A percentile compares a stretch with the other conserved stretches of the same genome.
Conservation (phyloP, 2,797 vertebrate species). For the Lepidocolaptes lacrymiger region DNA sequence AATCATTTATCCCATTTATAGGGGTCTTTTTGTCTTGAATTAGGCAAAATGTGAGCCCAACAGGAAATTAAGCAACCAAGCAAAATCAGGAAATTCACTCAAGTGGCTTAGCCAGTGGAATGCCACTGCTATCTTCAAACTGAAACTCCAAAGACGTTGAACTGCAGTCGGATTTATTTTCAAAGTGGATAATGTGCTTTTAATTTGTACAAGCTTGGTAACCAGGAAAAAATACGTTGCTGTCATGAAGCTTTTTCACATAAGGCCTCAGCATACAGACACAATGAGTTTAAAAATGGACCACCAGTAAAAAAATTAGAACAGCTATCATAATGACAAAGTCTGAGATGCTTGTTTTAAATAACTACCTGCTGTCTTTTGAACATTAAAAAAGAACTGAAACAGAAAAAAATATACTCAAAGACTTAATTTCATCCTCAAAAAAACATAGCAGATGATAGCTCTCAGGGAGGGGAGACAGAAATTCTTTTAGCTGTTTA, state of each 20-base stretch:
- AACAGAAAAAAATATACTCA: background rate
- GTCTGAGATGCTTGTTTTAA: background rate
- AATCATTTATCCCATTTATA: conserved; percentile 59
- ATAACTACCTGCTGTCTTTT: background rate
- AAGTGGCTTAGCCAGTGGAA: conserved; percentile 54
- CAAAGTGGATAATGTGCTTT: conserved; percentile 62
- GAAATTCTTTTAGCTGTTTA: background rate
- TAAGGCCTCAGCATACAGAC: background rate
- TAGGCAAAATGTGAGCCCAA: conserved; percentile 67
- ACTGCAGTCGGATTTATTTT: conserved; percentile 43
- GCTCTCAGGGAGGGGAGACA: background rate
- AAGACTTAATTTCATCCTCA: background rate
- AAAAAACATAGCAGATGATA: background rate
- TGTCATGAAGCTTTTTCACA: background rate
- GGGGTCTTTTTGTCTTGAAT: conserved; percentile 66
- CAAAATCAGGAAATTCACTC: conserved; percentile 71
- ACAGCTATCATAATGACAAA: background rate
- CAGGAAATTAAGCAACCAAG: conserved; percentile 70
- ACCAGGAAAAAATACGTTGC: background rate
- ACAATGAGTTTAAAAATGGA: background rate
- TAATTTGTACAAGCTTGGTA: conserved; percentile 45
- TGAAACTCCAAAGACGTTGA: conserved; percentile 32
- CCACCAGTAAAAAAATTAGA: background rate
- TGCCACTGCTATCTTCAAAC: conserved; percentile 54
- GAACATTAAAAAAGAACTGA: conserved; percentile 23